Evolutionary conservation across 2,888 invertebrate genomes (phyloP).

Genomic region (Esperia sulphurella): DNA sequence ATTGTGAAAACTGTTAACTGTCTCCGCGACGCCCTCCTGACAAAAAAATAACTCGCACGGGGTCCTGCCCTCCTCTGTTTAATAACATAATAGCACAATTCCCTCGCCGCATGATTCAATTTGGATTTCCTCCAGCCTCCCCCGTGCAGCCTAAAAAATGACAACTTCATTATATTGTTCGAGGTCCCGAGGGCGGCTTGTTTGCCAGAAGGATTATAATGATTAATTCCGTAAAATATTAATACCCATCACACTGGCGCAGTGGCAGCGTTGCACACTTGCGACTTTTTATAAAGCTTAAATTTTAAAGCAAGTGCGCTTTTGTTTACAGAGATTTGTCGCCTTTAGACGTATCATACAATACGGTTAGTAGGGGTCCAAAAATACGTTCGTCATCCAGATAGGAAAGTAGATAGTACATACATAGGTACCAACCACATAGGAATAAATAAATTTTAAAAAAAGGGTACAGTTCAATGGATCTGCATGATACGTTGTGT

Average conservation of each 20-base stretch:
- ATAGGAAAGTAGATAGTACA: too few relatives aligned
- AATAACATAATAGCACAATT: conserved; percentile 85
- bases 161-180: conserved; percentile 79
- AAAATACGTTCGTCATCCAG: too few relatives aligned
- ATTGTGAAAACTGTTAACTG: conserved; percentile 79
- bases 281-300: conserved; percentile 56
- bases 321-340: conserved; percentile 52
- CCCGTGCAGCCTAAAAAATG: conserved; percentile 75
- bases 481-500: too few relatives aligned
- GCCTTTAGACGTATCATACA: conserved; percentile 11
- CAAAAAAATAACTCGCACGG: conserved; percentile 68
- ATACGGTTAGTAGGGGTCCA: too few relatives aligned
- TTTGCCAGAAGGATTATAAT: conserved; percentile 78
- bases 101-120: conserved; percentile 84
- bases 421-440: too few relatives aligned
- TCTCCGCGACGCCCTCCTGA: conserved; percentile 68
- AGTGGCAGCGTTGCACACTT: conserved; percentile 70
- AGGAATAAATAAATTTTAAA: too few relatives aligned
- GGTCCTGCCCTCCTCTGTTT: conserved; percentile 81
- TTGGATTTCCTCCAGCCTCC: conserved; percentile 82
- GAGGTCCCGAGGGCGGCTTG: conserved; percentile 71
- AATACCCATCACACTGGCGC: conserved; percentile 73
- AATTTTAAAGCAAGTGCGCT: conserved; percentile 59
- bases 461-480: too few relatives aligned
- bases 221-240: conserved; percentile 79